Base-by-base conservation (phyloP, 2,888 invertebrate species). In the Spodoptera littoralis region DNA sequence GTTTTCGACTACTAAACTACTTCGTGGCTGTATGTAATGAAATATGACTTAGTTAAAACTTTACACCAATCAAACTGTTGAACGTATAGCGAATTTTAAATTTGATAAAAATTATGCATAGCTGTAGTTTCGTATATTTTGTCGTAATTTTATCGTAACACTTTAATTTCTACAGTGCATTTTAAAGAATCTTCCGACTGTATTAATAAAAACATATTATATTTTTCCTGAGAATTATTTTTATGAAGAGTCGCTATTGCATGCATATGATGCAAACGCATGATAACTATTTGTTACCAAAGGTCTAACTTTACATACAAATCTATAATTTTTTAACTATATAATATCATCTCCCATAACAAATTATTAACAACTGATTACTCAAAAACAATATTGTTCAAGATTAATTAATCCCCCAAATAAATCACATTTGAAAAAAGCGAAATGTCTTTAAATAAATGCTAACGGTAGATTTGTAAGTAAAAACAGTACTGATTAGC, bases 401-500 rank as follows among this genome's bases (percentile, higher is more conserved):
- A 30, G 30, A 5, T 5, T 46, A 43, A 43, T 36, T 11, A 43
- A 24, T 2, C 9, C 13, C 30, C 3, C 0, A n/a, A 30, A 43
- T 52, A 50, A 44, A 46, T 18, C 50, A 50, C 13, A 11, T 47
- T 45, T 18, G 22, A 1, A 36, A 43, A 55, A 44, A 51, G 12
- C 8, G 4, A 50, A 30, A 18, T 11, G 6, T 43, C n/a, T 22
- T 18, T 18, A 63, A 52, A 56, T 48, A 66, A 57, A 56, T 41
- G 47, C 13, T n/a, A 42, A 44, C 4, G 0, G 18, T 49, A 36
- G n/a, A 43, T 48, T 27, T 56, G 11, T 53, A 44, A 56, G 66
- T 64, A 60, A 54, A 51, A 66, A 51, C 41, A 44, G 42, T 22
- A 12, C 36, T 70, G 58, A 70, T 73, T 71, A 64, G 48, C 18